Base-by-base conservation (phyloP, 2,888 invertebrate species). In the Zaprionus bogoriensis region DNA sequence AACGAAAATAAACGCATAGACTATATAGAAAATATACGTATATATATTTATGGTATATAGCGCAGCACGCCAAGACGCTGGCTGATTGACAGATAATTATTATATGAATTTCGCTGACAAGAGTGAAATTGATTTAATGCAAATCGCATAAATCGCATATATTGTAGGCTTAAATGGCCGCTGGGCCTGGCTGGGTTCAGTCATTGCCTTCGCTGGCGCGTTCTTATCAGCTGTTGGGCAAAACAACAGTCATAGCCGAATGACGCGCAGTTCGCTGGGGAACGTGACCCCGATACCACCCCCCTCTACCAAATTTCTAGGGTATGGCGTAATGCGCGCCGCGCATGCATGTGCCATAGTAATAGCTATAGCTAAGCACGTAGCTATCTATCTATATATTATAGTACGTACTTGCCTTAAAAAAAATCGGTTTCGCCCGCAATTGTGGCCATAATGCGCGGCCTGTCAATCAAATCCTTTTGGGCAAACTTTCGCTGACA, bases 401-500 rank as follows among this genome's bases (percentile, higher is more conserved):
- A n/a, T n/a, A n/a, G n/a, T n/a, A n/a, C n/a, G n/a, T n/a, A n/a
- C n/a, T n/a, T n/a, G n/a, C n/a, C n/a, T n/a, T n/a, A n/a, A n/a
- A n/a, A n/a, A n/a, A n/a, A n/a, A n/a, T n/a, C n/a, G n/a, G n/a
- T n/a, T n/a, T n/a, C n/a, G n/a, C n/a, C n/a, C n/a, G n/a, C n/a
- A 70, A 58, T 70, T 52, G 47, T 3, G 2, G 25, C 10, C 42
- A 50, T 32, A 52, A 52, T 47, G 38, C 28, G 12, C 36, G 32
- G 39, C 25, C 32, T 58, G 63, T 62, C 67, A 68, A 69, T 76
- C 71, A 79, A 74, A 67, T 71, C 65, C 65, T 65, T 66, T 74
- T 36, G 32, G 62, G 68, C 57, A 65, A 78, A 79, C 79, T 79
- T 79, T 79, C 79, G 76, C 79, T 78, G 74, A 78, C 79, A 82